Conservation (phyloP, 2,113 vertebrate species). For the Ictidomys tridecemlineatus region DNA sequence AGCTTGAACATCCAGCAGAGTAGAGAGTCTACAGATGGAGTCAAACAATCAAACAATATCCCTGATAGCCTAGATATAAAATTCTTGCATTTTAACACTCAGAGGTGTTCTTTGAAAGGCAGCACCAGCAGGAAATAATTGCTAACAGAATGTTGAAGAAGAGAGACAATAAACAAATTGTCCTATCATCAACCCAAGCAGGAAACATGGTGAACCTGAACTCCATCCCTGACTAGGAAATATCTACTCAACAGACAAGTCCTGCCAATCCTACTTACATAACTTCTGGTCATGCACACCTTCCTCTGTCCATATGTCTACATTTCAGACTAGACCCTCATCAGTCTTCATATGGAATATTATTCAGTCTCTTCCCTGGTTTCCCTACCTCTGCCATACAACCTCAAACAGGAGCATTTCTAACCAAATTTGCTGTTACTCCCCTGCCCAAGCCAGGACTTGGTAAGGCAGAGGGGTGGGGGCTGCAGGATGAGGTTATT, state of each 20-base stretch:
- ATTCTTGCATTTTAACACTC: background rate
- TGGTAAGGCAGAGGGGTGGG: background rate
- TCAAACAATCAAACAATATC: background rate
- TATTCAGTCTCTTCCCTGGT: background rate
- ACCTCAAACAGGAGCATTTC: background rate
- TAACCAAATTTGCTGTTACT: background rate
- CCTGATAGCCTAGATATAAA: background rate
- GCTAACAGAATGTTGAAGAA: background rate
- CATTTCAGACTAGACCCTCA: background rate
- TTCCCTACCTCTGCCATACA: background rate
- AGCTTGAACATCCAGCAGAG: background rate
- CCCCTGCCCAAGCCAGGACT: background rate
- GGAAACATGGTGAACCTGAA: background rate
- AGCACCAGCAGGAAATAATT: background rate
- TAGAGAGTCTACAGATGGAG: background rate
- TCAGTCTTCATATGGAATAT: background rate
- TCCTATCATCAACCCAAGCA: background rate
- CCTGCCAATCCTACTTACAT: background rate
- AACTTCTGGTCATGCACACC: rapidly evolving
- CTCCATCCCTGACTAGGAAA: background rate
- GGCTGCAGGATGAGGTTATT: background rate
- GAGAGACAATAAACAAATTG: background rate
- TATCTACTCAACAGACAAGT: background rate
- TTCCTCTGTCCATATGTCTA: background rate
- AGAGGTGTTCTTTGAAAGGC: background rate